Conservation (phyloP, 2,888 invertebrate genomes). For the Cerastoderma edule region DNA sequence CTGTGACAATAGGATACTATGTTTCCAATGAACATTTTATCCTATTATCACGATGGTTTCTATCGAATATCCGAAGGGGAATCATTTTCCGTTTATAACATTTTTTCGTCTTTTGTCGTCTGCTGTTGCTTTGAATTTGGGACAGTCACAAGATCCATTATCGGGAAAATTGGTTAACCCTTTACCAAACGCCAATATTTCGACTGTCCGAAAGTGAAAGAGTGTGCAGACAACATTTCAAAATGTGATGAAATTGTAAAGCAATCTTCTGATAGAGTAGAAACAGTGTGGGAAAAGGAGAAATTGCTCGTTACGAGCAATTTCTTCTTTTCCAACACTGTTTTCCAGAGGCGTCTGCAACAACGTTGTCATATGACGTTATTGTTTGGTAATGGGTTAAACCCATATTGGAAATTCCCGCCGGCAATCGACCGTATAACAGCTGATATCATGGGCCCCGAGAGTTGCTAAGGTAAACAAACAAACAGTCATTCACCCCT, state of each 20-base stretch:
- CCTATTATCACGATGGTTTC: slow-evolving; percentile 3
- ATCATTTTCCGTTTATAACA: not conserved
- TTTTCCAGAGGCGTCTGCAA: too few species aligned
- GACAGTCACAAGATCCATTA: not conserved
- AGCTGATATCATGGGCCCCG: too few species aligned
- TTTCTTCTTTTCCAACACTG: too few species aligned
- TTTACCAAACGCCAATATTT: slow-evolving; percentile 20
- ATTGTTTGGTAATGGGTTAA: too few species aligned
- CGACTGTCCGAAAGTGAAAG: not conserved
- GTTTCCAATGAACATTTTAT: not conserved
- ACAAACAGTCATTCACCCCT: not conserved
- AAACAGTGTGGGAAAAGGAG: too few species aligned
- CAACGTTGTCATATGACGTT: too few species aligned
- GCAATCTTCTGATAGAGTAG: too few species aligned
- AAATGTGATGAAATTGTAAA: too few species aligned
- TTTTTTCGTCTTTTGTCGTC: not conserved
- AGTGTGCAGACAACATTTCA: not conserved
- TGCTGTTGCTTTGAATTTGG: not conserved
- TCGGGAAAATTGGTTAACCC: not conserved
- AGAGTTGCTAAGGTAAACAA: too few species aligned
- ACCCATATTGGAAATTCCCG: too few species aligned
- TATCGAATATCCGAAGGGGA: not conserved
- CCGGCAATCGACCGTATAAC: too few species aligned
- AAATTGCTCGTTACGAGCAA: too few species aligned
- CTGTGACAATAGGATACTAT: not conserved